Conservation (phyloP, 2,113 vertebrate genomes). For the Ivindomyrus marchei region DNA sequence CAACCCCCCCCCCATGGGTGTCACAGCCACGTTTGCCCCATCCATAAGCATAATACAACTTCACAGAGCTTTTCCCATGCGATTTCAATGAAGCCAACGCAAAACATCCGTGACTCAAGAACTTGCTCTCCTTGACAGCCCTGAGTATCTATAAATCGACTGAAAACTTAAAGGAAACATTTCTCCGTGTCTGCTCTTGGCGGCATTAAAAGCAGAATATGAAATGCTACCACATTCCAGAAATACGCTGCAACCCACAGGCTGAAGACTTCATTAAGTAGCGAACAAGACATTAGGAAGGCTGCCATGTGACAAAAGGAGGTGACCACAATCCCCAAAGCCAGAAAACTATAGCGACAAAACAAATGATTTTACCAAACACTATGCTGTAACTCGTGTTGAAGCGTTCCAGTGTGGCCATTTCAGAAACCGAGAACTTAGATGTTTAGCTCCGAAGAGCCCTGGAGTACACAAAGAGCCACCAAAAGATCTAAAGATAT, state of each 20-base stretch:
- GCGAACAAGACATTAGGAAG: not conserved
- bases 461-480: not conserved
- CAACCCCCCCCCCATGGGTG: not conserved
- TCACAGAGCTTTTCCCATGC: not conserved
- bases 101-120: not conserved
- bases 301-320: not conserved
- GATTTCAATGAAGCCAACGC: not conserved
- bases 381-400: not conserved
- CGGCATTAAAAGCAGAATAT: not conserved
- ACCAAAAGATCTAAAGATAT: not conserved
- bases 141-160: not conserved
- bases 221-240: not conserved
- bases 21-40: not conserved
- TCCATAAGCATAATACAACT: not conserved
- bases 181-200: not conserved
- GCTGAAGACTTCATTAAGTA: not conserved
- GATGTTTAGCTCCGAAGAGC: not conserved
- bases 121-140: not conserved
- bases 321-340: not conserved
- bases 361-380: not conserved
- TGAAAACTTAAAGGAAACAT: not conserved
- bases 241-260: not conserved
- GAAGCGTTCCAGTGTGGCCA: not conserved
- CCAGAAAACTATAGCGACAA: not conserved
- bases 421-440: not conserved